A percentile compares a stretch with the other conserved stretches of the same genome.
phyloP scores from a whole-genome alignment of 1,140 invertebrate species.

The Matsumurasca onukii region DNA sequence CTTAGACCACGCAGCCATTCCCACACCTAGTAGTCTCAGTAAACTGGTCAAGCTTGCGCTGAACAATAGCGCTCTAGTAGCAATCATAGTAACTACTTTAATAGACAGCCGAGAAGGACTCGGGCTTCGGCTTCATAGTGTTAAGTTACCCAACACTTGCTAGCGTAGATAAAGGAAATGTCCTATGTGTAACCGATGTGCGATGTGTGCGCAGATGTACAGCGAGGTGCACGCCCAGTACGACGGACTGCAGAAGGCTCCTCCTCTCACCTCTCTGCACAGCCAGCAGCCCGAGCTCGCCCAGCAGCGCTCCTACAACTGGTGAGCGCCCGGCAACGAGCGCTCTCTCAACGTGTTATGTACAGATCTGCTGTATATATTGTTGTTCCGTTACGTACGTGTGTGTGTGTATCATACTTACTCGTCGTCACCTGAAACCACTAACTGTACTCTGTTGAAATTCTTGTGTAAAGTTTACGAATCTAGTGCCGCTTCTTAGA shows the following conservation, averaged over 20 bases:
- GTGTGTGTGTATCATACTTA: slow-evolving; percentile 10
- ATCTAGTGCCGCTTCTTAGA: not conserved
- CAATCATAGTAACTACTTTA: not conserved
- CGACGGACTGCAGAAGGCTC: slow-evolving; percentile 15
- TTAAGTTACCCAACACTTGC: not conserved
- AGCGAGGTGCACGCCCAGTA: slow-evolving; percentile 40
- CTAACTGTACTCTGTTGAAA: not conserved
- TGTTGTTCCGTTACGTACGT: slow-evolving; percentile 16
- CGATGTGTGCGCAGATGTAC: slow-evolving; percentile 37
- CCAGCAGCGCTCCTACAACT: slow-evolving; percentile 38
- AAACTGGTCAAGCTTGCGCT: not conserved
- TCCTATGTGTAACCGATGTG: not conserved
- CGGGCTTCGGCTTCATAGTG: not conserved
- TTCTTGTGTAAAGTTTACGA: not conserved
- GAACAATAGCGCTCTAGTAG: not conserved
- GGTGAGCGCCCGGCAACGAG: too few relatives aligned
- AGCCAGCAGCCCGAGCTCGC: slow-evolving; percentile 38
- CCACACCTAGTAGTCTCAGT: not conserved
- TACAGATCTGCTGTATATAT: slow-evolving; percentile 24
- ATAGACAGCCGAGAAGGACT: too few relatives aligned
- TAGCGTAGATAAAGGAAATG: not conserved
- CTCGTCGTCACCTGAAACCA: not conserved
- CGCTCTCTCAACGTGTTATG: too few relatives aligned
- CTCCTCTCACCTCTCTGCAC: slow-evolving; percentile 38
- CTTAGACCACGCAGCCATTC: too few relatives aligned